Base-by-base conservation (phyloP, 1,140 invertebrate species). In the Calephelis nemesis region DNA sequence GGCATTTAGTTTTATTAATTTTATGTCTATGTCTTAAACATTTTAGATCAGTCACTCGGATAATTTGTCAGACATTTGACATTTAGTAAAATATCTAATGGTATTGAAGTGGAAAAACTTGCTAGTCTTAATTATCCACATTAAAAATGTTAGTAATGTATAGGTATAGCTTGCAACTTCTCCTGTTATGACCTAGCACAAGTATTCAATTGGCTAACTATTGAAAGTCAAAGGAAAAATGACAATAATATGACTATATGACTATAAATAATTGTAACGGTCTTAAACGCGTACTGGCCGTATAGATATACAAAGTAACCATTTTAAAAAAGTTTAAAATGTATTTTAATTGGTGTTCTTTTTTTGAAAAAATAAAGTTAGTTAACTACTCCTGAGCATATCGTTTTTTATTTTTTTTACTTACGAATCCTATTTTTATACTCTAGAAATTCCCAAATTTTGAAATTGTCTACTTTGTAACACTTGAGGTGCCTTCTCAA, bases 331-430 rank as follows among this genome's bases (percentile, higher is more conserved):
- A 82, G 85, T 88, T 85, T 85, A 81, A 86, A 84, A 78, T 85
- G 82, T 88, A 82, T 87, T 87, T 86, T 87, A 83, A 85, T 91
- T 89, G 87, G 82, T 88, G 86, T 81, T 84, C 86, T 88, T 79
- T 79, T 84, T 89, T 88, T 83, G 78, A 78, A 89, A 89, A 79
- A 89, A 89, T 91, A 89, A 91, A 91, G 76, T 87, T 89, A 91
- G 85, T 88, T 86, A 87, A 77, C 65, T 87, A 90, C 83, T 91
- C 85, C 84, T 83, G 87, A 87, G 87, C 88, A 89, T 71, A 80
- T 74, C 77, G 73, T 67, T 76, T 76, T 87, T 74, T 77, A 82
- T 82, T 83, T 85, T 72, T 58, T 63, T 54, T 9, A 19, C 42
- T 45, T 45, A 45, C 3, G 6, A 0, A 45, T 45, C 42, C 42